These are phyloP conservation scores for Paratilapia polleni DNA, from an alignment of 2,113 vertebrate species.

Conservation along the genomic window DNA sequence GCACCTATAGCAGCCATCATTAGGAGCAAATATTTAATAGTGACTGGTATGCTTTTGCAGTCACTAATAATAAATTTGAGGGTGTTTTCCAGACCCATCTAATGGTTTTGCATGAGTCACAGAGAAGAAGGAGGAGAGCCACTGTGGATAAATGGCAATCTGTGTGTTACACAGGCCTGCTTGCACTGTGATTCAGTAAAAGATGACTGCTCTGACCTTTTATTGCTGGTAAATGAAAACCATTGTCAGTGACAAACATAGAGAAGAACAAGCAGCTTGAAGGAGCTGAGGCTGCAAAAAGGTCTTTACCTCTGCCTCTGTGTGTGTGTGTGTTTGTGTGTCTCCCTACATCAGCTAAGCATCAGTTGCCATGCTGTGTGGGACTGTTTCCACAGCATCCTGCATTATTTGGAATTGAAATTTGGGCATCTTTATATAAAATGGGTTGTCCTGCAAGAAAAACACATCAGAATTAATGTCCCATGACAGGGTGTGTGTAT, in stretches of 20 bases:
- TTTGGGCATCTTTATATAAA: constrained; percentile 5
- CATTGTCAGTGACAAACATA: constrained; percentile 33
- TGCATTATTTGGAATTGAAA: constrained; percentile 8
- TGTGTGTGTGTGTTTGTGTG: neutral
- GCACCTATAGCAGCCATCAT: constrained; percentile 6
- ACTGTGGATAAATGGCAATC: constrained; percentile 16
- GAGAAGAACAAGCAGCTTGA: constrained; percentile 25
- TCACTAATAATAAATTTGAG: constrained; percentile 17
- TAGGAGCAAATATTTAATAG: constrained; percentile 23
- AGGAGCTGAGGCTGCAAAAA: constrained; percentile 19
- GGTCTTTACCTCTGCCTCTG: constrained; percentile 1
- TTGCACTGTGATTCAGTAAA: constrained; percentile 25
- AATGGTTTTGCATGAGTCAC: constrained; percentile 9
- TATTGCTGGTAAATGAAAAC: constrained; percentile 44
- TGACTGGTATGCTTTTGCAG: constrained; percentile 4
- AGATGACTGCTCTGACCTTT: constrained; percentile 61
- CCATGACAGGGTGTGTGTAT: neutral
- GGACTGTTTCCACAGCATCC: neutral
- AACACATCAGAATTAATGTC: constrained; percentile 28
- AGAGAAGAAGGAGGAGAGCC: neutral
- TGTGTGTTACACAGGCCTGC: neutral
- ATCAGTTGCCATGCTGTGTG: neutral
- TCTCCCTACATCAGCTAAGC: neutral
- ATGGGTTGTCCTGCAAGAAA: constrained; percentile 19
- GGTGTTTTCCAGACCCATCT: constrained; percentile 7